phyloP scores from a whole-genome alignment of 2,113 vertebrate genomes.

The Apteryx owenii region DNA sequence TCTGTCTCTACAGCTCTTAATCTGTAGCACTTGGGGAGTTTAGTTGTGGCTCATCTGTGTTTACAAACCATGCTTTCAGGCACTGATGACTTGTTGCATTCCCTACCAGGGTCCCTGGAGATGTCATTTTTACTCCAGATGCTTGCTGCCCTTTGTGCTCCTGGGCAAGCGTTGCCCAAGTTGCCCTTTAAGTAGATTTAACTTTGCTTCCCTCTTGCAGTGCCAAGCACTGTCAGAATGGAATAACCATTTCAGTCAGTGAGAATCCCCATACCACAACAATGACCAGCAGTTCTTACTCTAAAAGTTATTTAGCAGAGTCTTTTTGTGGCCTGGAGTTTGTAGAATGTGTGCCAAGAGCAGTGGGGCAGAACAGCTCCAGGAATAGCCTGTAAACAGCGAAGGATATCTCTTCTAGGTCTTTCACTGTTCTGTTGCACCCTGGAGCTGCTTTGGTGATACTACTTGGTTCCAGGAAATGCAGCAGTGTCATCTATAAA shows the following conservation, averaged over 20 bases:
- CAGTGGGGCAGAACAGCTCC: not conserved
- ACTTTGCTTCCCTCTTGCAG: not conserved
- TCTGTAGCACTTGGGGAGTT: rapidly evolving
- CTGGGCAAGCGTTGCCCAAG: not conserved
- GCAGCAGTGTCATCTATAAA: not conserved
- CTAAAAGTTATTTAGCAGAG: not conserved
- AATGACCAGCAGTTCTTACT: not conserved
- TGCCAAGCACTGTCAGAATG: not conserved
- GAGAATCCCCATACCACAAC: not conserved
- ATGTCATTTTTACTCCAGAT: not conserved
- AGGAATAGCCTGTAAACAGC: not conserved
- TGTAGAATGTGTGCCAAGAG: not conserved
- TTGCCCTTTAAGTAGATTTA: not conserved
- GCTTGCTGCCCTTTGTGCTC: not conserved
- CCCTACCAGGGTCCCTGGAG: not conserved
- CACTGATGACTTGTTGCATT: not conserved
- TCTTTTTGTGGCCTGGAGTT: not conserved
- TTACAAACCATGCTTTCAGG: rapidly evolving
- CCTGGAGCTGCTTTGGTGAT: not conserved
- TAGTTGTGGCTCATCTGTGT: not conserved
- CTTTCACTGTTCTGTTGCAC: not conserved
- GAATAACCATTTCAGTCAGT: rapidly evolving
- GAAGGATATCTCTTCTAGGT: not conserved
- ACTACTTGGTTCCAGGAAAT: rapidly evolving
- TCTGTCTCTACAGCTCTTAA: not conserved